These are phyloP conservation scores for Dicrurus megarhynchus DNA, from an alignment of 2,113 vertebrate genomes.

Conservation along the genomic window DNA sequence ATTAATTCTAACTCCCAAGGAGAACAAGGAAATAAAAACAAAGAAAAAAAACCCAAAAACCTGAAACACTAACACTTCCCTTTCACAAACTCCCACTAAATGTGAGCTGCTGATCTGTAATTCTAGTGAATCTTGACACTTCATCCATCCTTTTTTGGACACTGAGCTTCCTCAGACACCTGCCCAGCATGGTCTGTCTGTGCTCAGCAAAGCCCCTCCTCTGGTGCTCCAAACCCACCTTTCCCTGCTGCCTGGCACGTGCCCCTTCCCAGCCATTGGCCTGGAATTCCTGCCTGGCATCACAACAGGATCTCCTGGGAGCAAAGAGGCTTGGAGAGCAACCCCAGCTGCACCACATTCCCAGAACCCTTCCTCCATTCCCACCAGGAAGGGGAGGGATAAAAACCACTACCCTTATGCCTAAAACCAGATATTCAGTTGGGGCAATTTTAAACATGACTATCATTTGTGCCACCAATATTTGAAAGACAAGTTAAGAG, in stretches of 20 bases:
- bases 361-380: not conserved
- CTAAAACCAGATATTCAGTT: not conserved
- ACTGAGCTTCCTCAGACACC: not conserved
- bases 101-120: not conserved
- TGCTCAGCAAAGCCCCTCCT: not conserved
- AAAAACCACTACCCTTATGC: not conserved
- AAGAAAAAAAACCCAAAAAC: accelerated
- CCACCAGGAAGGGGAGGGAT: not conserved
- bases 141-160: not conserved
- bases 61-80: not conserved
- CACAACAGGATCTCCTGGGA: not conserved
- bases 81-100: not conserved
- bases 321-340: not conserved
- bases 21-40: not conserved
- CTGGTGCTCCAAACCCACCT: not conserved
- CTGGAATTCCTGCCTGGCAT: not conserved
- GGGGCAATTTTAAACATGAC: not conserved
- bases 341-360: not conserved
- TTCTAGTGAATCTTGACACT: not conserved
- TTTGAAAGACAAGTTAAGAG: not conserved
- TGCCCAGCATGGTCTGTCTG: not conserved
- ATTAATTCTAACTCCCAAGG: conserved; percentile 12
- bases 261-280: not conserved
- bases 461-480: not conserved
- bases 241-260: not conserved